Base-by-base conservation (phyloP, 1,140 invertebrate genomes). In the Drosophila subpulchrella region DNA sequence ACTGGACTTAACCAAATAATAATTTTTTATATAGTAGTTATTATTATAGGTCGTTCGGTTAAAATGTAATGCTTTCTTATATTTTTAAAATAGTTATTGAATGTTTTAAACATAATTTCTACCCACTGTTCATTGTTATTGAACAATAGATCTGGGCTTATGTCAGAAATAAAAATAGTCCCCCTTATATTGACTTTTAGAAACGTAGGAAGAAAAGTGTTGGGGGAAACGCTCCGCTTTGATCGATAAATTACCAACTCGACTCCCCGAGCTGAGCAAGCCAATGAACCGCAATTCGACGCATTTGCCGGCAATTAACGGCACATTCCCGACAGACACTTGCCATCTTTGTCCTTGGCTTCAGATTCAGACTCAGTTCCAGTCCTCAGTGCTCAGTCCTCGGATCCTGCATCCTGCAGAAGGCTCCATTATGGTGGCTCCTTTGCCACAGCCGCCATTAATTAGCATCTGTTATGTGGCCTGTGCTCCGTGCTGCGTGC, bases 261-360 rank as follows among this genome's bases (percentile, higher is more conserved):
- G 27, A 71, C 71, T 58, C 54, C 51, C 54, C 47, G 54, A 73
- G 63, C 59, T 66, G 58, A 42, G 46, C 36, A 36, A 83, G 53
- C 80, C 77, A 91, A 79, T 75, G 84, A 90, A 90, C 77, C 88
- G 80, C 75, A 85, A 77, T 77, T 77, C 74, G 65, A 91, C 83
- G 88, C 88, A 76, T 91, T 81, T 85, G 74, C 66, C 83, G 70
- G 65, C 88, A 91, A 91, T 91, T 91, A 91, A 77, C 82, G 74
- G 58, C 75, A 88, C 78, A 86, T 86, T 81, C 63, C 62, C 59
- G 27, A 12, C 80, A 83, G 75, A 41, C 53, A 65, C 51, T 66
- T 79, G 36, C 67, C 67, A 63, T 70, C 48, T 66, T 70, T 79
- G 75, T 76, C 54, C 59, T 57, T 73, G 57, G 54, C 63, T 51